Percentiles rank a stretch among this genome's conserved stretches.
These are phyloP conservation scores for Macrochelys suwanniensis DNA, from an alignment of 2,797 vertebrate species.

Conservation along the genomic window DNA sequence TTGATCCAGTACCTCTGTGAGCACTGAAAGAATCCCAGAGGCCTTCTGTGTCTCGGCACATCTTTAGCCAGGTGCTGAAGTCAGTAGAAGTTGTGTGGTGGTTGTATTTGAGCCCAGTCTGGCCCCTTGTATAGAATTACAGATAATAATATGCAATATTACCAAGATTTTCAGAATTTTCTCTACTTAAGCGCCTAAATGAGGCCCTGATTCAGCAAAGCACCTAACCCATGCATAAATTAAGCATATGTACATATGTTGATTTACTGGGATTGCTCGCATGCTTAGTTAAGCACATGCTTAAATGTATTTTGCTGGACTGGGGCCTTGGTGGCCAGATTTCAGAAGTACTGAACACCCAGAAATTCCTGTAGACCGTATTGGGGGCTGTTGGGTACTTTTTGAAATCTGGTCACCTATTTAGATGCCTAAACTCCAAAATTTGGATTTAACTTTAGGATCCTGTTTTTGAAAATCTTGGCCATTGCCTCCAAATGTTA, in stretches of 20 bases:
- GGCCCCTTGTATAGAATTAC: not conserved
- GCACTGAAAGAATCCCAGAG: not conserved
- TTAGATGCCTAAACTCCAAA: not conserved
- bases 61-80: rapidly evolving
- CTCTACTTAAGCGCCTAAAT: not conserved
- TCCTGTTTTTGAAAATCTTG: not conserved
- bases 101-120: not conserved
- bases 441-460: not conserved
- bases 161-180: not conserved
- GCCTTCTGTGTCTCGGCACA: not conserved
- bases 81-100: not conserved
- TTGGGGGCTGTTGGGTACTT: not conserved
- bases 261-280: not conserved
- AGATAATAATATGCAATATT: not conserved
- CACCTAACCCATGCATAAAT: not conserved
- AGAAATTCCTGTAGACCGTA: not conserved
- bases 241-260: not conserved
- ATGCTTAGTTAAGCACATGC: not conserved
- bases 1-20: rapidly evolving
- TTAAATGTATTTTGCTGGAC: not conserved
- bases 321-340: not conserved
- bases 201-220: not conserved
- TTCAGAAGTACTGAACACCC: not conserved
- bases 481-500: not conserved
- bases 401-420: not conserved